Conservation (phyloP, 2,797 vertebrate genomes). For the Artibeus jamaicensis region DNA sequence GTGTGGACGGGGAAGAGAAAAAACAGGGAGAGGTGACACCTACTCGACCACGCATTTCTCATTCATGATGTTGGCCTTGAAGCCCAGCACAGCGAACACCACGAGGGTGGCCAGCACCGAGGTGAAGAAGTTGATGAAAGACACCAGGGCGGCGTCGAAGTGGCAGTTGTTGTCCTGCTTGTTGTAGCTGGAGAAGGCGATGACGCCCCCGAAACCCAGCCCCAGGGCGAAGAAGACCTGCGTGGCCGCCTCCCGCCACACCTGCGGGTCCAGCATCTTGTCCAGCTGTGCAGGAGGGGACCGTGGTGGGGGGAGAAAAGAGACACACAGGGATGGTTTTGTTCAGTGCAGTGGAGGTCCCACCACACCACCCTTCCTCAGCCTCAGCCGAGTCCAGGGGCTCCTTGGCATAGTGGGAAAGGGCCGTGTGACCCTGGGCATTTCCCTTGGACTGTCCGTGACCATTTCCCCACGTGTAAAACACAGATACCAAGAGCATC, state of each 20-base stretch:
- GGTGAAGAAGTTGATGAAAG: slow-evolving; percentile 96
- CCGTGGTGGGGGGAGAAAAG: neutral
- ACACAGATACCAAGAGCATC: neutral
- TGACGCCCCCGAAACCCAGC: slow-evolving; percentile 95
- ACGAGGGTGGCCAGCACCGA: slow-evolving; percentile 96
- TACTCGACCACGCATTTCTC: slow-evolving; percentile 96
- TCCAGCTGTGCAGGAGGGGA: slow-evolving; percentile 86
- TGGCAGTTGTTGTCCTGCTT: slow-evolving; percentile 99
- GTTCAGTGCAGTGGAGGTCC: neutral
- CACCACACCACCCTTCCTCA: neutral
- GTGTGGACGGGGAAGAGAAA: neutral
- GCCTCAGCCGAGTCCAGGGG: rapidly evolving
- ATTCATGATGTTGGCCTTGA: slow-evolving; percentile 98
- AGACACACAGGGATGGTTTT: neutral
- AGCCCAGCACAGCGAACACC: slow-evolving; percentile 96
- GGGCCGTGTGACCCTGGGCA: neutral
- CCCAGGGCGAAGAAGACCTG: slow-evolving; percentile 97
- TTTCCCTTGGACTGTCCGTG: neutral
- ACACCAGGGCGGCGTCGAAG: slow-evolving; percentile 94
- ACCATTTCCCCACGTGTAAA: neutral
- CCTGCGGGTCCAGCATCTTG: slow-evolving; percentile 96
- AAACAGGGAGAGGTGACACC: slow-evolving; percentile 73
- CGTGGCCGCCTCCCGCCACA: slow-evolving; percentile 96
- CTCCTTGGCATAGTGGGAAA: neutral
- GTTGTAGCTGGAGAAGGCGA: slow-evolving; percentile 98